Evolutionary conservation across 2,113 vertebrate genomes (phyloP), one percentile per base, ranked within the genome.

Genomic region (Strix aluco): DNA sequence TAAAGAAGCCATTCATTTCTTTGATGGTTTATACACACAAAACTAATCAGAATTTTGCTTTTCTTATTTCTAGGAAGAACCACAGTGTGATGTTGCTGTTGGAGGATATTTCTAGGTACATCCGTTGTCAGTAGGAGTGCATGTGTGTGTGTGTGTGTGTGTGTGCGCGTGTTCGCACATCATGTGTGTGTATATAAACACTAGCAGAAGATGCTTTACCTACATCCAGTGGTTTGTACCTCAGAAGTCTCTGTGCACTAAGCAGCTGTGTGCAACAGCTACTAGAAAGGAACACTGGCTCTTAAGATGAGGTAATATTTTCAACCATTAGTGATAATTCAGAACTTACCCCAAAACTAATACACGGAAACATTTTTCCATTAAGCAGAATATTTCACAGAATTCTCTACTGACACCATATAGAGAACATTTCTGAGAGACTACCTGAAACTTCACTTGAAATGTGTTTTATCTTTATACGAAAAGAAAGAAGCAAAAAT

Each of bases 61-160:
- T 92, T 88, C 90, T 75, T 66, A 78, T 95, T 98, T 98, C 98
- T 96, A 97, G 97, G 98, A 98, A 98, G 97, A 98, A 98, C 97
- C 97, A 98, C 97, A 96, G 77, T 85, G 95, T 88, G 95, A 81
- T 32, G 34, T 16, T 19, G 70, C 47, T 87, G 79, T 57, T 61
- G 74, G 63, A 88, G 93, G 94, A n/a, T 95, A 95, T 97, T 98
- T 98, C 98, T 98, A 97, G 96, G 98, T 98, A 98, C 80, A 98
- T 98, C 98, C 98, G 97, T 73, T 98, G 77, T 70, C 86, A 93
- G 90, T 34, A 95, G 79, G 70, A 17, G 46, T 44, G 40, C 11
- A 17, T 1, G 23, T 15, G 26, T 29, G 21, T 25, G 16, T 44
- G 77, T 77, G 55, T 30, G 57, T 13, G 32, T 29, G 13, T 75